Percentiles rank a stretch among this genome's conserved stretches.
Evolutionary conservation across 2,797 vertebrate genomes (phyloP).

Genomic region (Miopithecus talapoin): DNA sequence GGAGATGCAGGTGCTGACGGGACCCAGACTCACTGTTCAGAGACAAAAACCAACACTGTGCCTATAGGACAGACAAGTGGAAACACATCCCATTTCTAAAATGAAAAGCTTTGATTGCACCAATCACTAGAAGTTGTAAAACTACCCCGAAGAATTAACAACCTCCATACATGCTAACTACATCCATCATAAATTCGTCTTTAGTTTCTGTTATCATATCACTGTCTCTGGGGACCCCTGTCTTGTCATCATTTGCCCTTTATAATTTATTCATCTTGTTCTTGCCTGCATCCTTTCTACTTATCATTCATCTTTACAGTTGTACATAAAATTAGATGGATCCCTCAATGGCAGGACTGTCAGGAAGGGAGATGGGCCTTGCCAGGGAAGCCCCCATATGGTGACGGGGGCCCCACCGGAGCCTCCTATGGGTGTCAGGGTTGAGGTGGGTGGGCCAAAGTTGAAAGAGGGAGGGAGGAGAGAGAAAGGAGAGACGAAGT

Average conservation of each 20-base stretch:
- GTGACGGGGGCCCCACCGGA: constrained; percentile 71
- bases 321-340: constrained; percentile 89
- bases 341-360: constrained; percentile 79
- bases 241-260: constrained; percentile 89
- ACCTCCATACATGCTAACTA: constrained; percentile 84
- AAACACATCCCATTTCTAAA: constrained; percentile 81
- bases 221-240: constrained; percentile 83
- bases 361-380: constrained; percentile 78
- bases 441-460: background rate
- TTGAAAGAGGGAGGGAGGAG: constrained; percentile 21
- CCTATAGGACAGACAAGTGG: constrained; percentile 72
- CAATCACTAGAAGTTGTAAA: constrained; percentile 85
- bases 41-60: constrained; percentile 71
- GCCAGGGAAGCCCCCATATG: constrained; percentile 78
- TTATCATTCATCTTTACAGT: constrained; percentile 90
- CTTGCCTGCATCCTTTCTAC: constrained; percentile 86
- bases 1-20: background rate
- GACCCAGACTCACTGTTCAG: constrained; percentile 2
- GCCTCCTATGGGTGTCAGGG: constrained; percentile 72
- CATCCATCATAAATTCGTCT: constrained; percentile 87
- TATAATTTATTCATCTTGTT: constrained; percentile 90
- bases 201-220: constrained; percentile 88
- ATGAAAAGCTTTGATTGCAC: constrained; percentile 82
- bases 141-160: constrained; percentile 85
- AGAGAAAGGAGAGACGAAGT: background rate